Base-by-base conservation (phyloP, 2,113 vertebrate species). In the Sardina pilchardus region DNA sequence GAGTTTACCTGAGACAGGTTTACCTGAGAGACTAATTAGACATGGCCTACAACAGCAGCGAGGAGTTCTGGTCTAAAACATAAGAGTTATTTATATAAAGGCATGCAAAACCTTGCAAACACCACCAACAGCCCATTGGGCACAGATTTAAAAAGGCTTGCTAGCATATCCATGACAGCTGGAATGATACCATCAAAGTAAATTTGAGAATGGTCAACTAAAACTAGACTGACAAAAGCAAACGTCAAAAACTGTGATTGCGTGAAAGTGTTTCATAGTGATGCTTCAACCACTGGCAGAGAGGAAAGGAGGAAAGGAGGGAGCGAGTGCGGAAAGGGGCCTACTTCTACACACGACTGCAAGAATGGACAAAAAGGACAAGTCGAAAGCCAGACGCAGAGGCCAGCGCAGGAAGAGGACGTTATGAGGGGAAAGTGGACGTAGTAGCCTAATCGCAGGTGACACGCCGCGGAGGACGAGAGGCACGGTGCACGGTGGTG, bases 371-470 rank as follows among this genome's bases (percentile, higher is more conserved):
- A 36, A 36, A 36, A 36, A 36, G 71, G 16, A 36, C 71, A 17
- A 6, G 30, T 78, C 5, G 71, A 78, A 78, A 34, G 12, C 19
- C 63, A 71, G n/a, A 6, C 26, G 19, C 50, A 56, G 16, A 21
- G n/a, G 53, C n/a, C n/a, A n/a, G n/a, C n/a, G n/a, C 53, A 67
- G 63, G 10, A n/a, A 78, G 36, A 0, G 16, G 71, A 36, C 71
- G 10, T 16, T 17, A 30, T 36, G 71, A 36, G 30, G 12, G 30
- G 71, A 78, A 26, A 78, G 34, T 56, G 89, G 88, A 88, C n/a
- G n/a, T n/a, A 90, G 88, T 87, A 42, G 39, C 39, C 39, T 42
- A 88, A 88, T 88, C 89, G 47, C 83, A 56, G 88, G 86, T 86
- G 86, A 86, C 80, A 90, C 87, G 86, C 87, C 88, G 71, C 19